Evolutionary conservation across 1,140 invertebrate genomes (phyloP).

Genomic region (Rhopalosiphum maidis): DNA sequence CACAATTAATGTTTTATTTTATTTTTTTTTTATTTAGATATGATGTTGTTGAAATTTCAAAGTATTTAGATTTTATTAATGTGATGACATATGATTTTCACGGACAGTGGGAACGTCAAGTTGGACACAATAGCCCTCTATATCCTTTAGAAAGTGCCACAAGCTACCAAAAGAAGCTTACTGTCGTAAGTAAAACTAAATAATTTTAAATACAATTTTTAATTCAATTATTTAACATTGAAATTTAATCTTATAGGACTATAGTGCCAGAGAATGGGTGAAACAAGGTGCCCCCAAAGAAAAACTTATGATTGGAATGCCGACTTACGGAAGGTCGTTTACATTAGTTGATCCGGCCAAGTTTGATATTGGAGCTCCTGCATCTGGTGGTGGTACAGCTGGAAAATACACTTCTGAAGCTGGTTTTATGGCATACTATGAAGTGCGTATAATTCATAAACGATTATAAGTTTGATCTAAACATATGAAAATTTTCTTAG

Average conservation of each 20-base stretch:
- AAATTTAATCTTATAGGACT: slow-evolving; percentile 71
- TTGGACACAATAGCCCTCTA: slow-evolving; percentile 90
- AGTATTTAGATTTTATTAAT: slow-evolving; percentile 92
- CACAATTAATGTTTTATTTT: slow-evolving; percentile 47
- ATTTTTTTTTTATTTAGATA: slow-evolving; percentile 67
- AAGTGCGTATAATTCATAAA: slow-evolving; percentile 66
- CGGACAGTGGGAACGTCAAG: slow-evolving; percentile 89
- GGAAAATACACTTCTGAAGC: slow-evolving; percentile 87
- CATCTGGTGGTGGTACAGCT: slow-evolving; percentile 81
- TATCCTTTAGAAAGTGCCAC: slow-evolving; percentile 87
- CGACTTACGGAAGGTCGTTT: slow-evolving; percentile 93
- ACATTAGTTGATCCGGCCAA: slow-evolving; percentile 86
- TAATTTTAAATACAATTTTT: not conserved
- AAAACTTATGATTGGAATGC: slow-evolving; percentile 94
- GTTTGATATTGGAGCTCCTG: slow-evolving; percentile 91
- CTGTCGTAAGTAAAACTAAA: slow-evolving; percentile 72
- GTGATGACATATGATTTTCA: slow-evolving; percentile 96
- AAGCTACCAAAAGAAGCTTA: slow-evolving; percentile 88
- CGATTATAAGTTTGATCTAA: not conserved
- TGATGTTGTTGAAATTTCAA: slow-evolving; percentile 91
- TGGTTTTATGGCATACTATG: slow-evolving; percentile 93
- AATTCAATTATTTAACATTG: too few species aligned
- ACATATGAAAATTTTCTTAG: slow-evolving; percentile 62
- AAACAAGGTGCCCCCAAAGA: slow-evolving; percentile 93
- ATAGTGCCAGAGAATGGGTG: slow-evolving; percentile 89